Conservation (phyloP, 2,888 invertebrate genomes). For the Halictus quadricinctus region DNA sequence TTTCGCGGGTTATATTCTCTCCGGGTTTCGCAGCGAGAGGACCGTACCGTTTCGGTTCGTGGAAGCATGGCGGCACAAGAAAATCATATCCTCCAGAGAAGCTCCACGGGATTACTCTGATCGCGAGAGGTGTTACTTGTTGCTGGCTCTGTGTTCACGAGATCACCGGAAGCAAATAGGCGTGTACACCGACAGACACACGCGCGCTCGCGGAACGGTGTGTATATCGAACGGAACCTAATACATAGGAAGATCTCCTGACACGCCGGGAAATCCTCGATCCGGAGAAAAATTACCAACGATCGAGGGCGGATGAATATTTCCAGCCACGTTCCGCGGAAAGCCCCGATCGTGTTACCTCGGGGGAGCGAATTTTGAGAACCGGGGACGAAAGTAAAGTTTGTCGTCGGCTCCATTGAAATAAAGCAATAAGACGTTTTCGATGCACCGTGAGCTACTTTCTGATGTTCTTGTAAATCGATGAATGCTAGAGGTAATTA, state of each 20-base stretch:
- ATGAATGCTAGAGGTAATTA: too few species aligned
- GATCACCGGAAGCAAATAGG: conserved; percentile 13
- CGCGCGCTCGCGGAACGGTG: background rate
- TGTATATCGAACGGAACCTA: background rate
- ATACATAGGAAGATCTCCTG: background rate
- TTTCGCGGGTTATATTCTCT: conserved; percentile 1
- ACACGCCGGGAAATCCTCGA: background rate
- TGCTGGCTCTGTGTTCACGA: conserved; percentile 23
- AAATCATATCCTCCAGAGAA: conserved; percentile 26
- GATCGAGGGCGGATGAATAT: background rate
- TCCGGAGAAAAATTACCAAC: background rate
- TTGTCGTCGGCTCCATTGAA: background rate
- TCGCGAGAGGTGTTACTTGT: conserved; percentile 40
- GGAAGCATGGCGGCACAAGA: conserved; percentile 1
- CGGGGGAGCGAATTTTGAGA: background rate
- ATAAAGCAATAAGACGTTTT: background rate
- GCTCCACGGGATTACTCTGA: conserved; percentile 23
- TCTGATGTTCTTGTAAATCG: background rate
- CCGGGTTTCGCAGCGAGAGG: background rate
- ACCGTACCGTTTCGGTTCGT: background rate
- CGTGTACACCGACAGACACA: background rate
- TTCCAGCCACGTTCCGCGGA: background rate
- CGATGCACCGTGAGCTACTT: background rate
- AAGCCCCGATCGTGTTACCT: background rate
- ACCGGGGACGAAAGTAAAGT: background rate